A percentile compares a stretch with the other conserved stretches of the same genome.
These are phyloP conservation scores for Nemoura dubitans DNA, from an alignment of 2,888 invertebrate species.

Conservation along the genomic window DNA sequence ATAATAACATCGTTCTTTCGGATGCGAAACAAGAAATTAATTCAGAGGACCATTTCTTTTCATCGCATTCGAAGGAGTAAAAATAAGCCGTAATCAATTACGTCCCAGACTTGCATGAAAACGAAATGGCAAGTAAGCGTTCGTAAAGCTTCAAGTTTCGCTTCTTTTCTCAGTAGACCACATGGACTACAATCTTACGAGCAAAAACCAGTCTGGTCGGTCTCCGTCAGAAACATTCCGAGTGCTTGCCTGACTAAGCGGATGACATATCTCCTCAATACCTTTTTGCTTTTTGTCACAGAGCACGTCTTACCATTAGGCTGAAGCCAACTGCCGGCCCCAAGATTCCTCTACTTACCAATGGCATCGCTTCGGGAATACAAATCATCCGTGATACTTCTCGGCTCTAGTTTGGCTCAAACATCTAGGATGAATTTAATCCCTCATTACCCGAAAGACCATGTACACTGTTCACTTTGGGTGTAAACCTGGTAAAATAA, in stretches of 20 bases:
- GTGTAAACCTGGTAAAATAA: too few relatives aligned
- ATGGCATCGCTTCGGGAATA: background rate
- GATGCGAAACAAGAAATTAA: too few relatives aligned
- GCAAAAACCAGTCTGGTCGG: conserved; percentile 12
- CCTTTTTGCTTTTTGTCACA: background rate
- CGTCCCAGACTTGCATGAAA: background rate
- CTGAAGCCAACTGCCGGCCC: background rate
- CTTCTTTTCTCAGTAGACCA: background rate
- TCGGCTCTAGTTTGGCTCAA: background rate
- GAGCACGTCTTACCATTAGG: background rate
- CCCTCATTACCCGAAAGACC: background rate
- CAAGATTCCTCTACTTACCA: background rate
- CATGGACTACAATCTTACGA: background rate
- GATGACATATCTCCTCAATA: background rate
- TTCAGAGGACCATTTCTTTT: too few relatives aligned
- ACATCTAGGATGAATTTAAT: background rate
- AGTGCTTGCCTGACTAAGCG: background rate
- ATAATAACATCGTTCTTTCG: too few relatives aligned
- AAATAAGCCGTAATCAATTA: background rate
- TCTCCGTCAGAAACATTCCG: background rate
- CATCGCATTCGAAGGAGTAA: too few relatives aligned
- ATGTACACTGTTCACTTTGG: background rate
- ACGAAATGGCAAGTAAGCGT: background rate
- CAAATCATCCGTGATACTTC: background rate
- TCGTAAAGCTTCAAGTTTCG: background rate